These are phyloP conservation scores for Hylaeus anthracinus DNA, from an alignment of 1,140 invertebrate species.

Conservation along the genomic window DNA sequence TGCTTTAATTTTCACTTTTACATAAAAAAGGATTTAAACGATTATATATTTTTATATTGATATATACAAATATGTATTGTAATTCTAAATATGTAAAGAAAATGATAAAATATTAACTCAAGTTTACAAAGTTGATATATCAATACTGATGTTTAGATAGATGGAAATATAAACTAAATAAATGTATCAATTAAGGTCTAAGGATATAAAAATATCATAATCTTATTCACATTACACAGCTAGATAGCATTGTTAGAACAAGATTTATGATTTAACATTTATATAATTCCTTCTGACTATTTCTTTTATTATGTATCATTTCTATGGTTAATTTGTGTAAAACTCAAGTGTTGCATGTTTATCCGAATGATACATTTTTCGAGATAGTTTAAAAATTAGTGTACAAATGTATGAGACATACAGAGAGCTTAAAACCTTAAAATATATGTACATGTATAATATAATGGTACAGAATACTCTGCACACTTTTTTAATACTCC, in stretches of 20 bases:
- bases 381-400: neutral
- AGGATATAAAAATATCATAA: conserved; percentile 9
- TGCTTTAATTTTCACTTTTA: conserved; percentile 1
- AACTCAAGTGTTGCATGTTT: neutral
- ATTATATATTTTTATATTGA: too few species aligned
- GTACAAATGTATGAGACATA: conserved; percentile 47
- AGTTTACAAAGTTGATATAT: too few species aligned
- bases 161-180: neutral
- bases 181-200: conserved; percentile 1
- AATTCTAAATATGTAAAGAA: neutral
- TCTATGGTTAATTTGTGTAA: too few species aligned
- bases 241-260: neutral
- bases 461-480: conserved; percentile 42
- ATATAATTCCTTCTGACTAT: conserved; percentile 2
- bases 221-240: neutral
- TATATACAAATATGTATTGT: too few species aligned
- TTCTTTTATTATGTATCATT: conserved; percentile 5
- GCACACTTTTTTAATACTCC: conserved; percentile 35
- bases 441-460: conserved; percentile 45
- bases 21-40: too few species aligned
- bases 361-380: neutral
- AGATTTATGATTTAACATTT: neutral
- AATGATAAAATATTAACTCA: neutral
- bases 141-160: too few species aligned
- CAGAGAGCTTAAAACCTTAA: conserved; percentile 50